phyloP scores from a whole-genome alignment of 2,888 invertebrate genomes.

The Philonicus albiceps region DNA sequence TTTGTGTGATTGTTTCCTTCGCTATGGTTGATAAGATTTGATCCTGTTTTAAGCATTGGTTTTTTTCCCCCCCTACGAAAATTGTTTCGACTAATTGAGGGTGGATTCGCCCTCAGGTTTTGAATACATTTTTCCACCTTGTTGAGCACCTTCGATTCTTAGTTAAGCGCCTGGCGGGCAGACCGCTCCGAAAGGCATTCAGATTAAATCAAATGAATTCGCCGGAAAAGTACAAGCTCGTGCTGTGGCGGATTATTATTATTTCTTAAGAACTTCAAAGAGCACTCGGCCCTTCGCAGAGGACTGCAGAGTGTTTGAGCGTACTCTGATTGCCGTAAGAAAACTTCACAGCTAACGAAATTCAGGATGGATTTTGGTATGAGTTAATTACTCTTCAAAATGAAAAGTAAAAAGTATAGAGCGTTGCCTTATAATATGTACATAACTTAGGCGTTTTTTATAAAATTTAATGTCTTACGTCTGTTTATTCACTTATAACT shows the following conservation, averaged over 20 bases:
- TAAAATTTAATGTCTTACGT: neutral
- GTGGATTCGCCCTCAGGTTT: slow-evolving; percentile 4
- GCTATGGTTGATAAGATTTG: slow-evolving; percentile 28
- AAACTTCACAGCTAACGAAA: neutral
- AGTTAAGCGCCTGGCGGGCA: neutral
- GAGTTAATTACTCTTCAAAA: neutral
- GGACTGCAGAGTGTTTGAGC: neutral
- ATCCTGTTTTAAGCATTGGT: slow-evolving; percentile 14
- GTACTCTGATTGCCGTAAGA: neutral
- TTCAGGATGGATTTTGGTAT: neutral
- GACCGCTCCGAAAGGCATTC: neutral
- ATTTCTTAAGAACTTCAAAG: neutral
- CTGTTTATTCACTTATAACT: neutral
- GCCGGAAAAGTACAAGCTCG: neutral
- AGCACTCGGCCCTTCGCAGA: neutral
- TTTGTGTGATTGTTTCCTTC: slow-evolving; percentile 36
- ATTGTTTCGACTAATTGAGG: slow-evolving; percentile 27
- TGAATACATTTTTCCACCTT: slow-evolving; percentile 35
- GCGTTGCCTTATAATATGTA: no score
- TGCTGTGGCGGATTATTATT: neutral
- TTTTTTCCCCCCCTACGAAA: neutral
- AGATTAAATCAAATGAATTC: neutral
- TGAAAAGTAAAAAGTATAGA: no score
- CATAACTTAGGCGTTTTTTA: neutral
- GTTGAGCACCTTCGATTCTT: slow-evolving; percentile 7